A percentile compares a stretch with the other conserved stretches of the same genome.
phyloP scores from a whole-genome alignment of 1,140 invertebrate genomes.

The Megalopta genalis region DNA sequence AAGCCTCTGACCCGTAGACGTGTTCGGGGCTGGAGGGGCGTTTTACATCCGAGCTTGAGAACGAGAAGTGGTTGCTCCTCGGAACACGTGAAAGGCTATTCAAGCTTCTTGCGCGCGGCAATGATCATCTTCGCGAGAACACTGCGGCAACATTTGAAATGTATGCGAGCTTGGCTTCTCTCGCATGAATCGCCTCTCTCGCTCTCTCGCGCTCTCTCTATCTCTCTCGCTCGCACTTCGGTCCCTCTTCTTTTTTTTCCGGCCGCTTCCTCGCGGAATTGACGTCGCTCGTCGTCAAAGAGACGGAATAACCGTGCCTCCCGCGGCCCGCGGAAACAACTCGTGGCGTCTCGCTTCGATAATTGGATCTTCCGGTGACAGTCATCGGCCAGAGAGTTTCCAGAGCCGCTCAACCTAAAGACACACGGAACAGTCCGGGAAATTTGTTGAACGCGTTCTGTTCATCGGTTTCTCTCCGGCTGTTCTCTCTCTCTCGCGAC shows the following conservation, averaged over 20 bases:
- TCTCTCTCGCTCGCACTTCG: background rate
- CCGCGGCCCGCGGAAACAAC: background rate
- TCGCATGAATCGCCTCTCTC: background rate
- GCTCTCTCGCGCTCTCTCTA: background rate
- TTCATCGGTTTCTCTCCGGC: background rate
- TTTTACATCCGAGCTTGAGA: slow-evolving; percentile 17
- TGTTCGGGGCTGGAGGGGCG: slow-evolving; percentile 3
- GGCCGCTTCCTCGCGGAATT: background rate
- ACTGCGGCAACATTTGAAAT: slow-evolving; percentile 24
- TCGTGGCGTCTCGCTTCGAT: background rate
- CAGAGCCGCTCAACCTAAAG: background rate
- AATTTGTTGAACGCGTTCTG: background rate
- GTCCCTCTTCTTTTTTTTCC: no score
- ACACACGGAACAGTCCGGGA: background rate
- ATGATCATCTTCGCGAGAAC: slow-evolving; percentile 26
- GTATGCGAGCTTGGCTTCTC: background rate
- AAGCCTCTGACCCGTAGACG: background rate
- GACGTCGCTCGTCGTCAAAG: background rate
- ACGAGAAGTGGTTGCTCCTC: slow-evolving; percentile 33
- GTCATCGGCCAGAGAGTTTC: background rate
- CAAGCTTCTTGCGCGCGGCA: slow-evolving; percentile 22
- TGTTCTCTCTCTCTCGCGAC: no score
- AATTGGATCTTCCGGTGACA: background rate
- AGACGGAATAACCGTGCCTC: background rate
- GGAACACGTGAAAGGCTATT: slow-evolving; percentile 35